phyloP scores from a whole-genome alignment of 1,140 invertebrate genomes.

The Trichoplusia ni region DNA sequence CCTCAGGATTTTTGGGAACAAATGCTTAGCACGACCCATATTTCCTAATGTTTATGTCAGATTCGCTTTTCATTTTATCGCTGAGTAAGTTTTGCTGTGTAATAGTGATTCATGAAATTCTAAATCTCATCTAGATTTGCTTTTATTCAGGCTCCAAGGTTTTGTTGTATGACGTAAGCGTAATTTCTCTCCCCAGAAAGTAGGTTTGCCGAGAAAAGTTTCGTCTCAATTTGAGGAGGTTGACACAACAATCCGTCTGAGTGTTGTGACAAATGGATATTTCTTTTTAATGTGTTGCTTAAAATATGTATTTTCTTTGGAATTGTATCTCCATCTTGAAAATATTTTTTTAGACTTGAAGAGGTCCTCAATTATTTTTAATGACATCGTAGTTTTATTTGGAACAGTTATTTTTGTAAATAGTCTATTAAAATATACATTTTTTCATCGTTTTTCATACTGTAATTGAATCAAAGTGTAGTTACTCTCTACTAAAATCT shows the following conservation, averaged over 20 bases:
- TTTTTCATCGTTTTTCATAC: too few relatives aligned
- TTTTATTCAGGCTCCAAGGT: background rate
- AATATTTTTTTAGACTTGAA: background rate
- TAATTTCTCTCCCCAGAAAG: background rate
- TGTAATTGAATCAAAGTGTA: too few relatives aligned
- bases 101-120: constrained; percentile 26
- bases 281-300: background rate
- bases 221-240: constrained; percentile 7
- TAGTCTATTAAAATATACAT: too few relatives aligned
- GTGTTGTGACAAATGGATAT: background rate
- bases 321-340: background rate
- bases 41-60: constrained; percentile 14
- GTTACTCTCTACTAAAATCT: too few relatives aligned
- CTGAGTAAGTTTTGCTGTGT: background rate
- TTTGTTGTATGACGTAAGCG: constrained; percentile 2
- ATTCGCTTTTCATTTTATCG: constrained; percentile 20
- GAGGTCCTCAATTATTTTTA: too few relatives aligned
- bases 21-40: constrained; percentile 6
- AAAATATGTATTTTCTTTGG: background rate
- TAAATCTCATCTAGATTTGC: constrained; percentile 6
- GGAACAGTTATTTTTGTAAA: too few relatives aligned
- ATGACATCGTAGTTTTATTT: too few relatives aligned
- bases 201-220: background rate
- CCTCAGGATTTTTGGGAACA: background rate
- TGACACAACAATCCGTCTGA: constrained; percentile 11